Evolutionary conservation across 2,113 vertebrate genomes (phyloP), one percentile per base, ranked within the genome.

Genomic region (Tyrannus savana): DNA sequence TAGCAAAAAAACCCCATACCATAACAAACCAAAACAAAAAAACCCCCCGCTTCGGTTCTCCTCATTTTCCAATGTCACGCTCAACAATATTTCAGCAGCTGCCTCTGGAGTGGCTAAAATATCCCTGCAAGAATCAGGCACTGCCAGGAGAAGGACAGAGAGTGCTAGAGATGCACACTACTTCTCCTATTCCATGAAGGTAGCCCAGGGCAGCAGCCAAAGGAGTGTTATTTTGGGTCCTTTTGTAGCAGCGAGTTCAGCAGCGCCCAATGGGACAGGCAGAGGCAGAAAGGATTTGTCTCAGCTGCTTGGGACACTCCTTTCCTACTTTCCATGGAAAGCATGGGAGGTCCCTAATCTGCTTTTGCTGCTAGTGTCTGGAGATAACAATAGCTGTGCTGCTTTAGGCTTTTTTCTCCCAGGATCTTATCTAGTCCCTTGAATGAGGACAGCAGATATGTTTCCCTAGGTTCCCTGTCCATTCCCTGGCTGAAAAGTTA

Each of bases 71-170:
- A 78, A 3, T 47, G 46, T 35, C 63, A 3, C 14, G 19, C 30
- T 53, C 69, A 84, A 55, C 21, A 78, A 8, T 67, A 72, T 91
- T 94, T 87, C 71, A 88, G 37, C 82, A 85, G 85, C 62, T 85
- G 78, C 88, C 82, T 58, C 78, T 30, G 63, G 62, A 94, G 71
- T 76, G n/a, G 74, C 71, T 76, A 44, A 87, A 94, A 94, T 93
- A 76, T 37, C 19, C 2, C 41, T 47, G 24, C 47, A 84, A 56
- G 60, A 71, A 44, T 55, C 52, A 87, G 58, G 39, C 23, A 24
- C 47, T 68, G 67, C 58, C 62, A 79, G 28, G 60, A 62, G 62
- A 53, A 93, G 74, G 71, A 83, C 62, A 66, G 13, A 42, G 19
- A 15, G 11, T 53, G n/a, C 46, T 62, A 55, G 46, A 73, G 82